A percentile compares a stretch with the other conserved stretches of the same genome.
Conservation (phyloP, 2,888 invertebrate genomes). For the Vanessa cardui region DNA sequence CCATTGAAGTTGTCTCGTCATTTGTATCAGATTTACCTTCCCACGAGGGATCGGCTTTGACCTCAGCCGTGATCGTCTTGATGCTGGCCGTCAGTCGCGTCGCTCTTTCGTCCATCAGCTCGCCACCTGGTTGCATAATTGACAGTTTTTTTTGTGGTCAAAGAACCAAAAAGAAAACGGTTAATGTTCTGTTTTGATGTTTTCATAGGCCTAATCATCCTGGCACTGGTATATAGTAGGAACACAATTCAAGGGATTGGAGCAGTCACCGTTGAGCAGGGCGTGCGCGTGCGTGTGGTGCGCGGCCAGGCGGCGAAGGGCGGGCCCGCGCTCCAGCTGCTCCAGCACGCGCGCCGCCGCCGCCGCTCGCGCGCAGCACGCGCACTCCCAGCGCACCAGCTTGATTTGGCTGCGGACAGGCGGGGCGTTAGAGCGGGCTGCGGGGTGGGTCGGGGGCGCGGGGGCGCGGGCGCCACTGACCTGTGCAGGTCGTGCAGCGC, state of each 20-base stretch:
- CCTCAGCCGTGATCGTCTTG: constrained; percentile 85
- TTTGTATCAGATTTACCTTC: constrained; percentile 75
- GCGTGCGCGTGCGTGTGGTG: constrained; percentile 55
- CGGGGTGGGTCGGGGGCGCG: background rate
- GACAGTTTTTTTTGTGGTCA: too few relatives aligned
- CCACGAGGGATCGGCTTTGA: constrained; percentile 88
- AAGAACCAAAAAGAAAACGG: too few relatives aligned
- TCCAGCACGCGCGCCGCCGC: constrained; percentile 89
- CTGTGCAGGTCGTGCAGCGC: constrained; percentile 54
- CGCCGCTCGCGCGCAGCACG: constrained; percentile 21
- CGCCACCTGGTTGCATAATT: constrained; percentile 54
- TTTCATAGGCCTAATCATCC: too few relatives aligned
- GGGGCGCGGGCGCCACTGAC: constrained; percentile 45
- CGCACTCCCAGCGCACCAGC: constrained; percentile 2
- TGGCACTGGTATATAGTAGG: background rate
- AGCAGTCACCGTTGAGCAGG: constrained; percentile 50
- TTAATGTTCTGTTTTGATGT: too few relatives aligned
- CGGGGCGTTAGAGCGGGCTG: background rate
- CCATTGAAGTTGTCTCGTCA: too few relatives aligned
- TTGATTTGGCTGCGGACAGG: background rate
- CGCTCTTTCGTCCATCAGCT: constrained; percentile 94
- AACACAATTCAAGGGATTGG: background rate
- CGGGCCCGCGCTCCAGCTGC: constrained; percentile 88
- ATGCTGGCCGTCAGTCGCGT: constrained; percentile 93
- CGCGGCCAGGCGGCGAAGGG: constrained; percentile 88